Conservation (phyloP, 2,113 vertebrate species). For the Lampris megalopsis region DNA sequence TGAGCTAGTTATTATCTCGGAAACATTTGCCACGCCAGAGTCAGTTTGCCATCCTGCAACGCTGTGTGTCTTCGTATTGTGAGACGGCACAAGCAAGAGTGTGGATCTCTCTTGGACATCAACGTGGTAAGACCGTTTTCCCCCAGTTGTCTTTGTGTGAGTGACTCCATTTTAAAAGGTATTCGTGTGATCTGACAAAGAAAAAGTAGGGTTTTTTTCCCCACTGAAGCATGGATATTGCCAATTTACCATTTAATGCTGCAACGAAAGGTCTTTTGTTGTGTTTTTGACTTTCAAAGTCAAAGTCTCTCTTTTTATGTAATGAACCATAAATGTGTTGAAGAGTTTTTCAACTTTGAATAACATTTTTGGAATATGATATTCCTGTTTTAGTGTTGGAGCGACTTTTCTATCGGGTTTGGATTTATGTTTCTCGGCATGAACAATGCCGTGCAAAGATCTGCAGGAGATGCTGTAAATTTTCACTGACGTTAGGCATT, state of each 20-base stretch:
- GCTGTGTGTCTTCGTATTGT: too few relatives aligned
- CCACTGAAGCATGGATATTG: too few relatives aligned
- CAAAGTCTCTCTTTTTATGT: too few relatives aligned
- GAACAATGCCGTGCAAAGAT: conserved; percentile 15
- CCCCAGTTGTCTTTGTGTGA: not conserved
- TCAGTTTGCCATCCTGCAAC: not conserved
- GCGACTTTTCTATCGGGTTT: conserved; percentile 25
- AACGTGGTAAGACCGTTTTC: not conserved
- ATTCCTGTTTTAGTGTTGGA: conserved; percentile 9
- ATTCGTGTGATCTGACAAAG: too few relatives aligned
- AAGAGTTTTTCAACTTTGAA: too few relatives aligned
- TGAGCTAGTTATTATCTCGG: not conserved
- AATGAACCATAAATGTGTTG: too few relatives aligned
- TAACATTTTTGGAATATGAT: not conserved
- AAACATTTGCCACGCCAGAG: not conserved
- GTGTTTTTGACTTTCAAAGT: too few relatives aligned
- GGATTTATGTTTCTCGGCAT: conserved; percentile 17
- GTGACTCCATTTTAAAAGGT: not conserved
- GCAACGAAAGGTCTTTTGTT: not conserved
- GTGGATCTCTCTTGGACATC: not conserved
- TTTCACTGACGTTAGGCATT: conserved; percentile 14
- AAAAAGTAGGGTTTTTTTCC: too few relatives aligned
- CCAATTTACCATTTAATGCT: not conserved
- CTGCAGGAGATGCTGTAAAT: conserved; percentile 36
- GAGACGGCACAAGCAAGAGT: too few relatives aligned